phyloP scores from a whole-genome alignment of 2,113 vertebrate genomes.

The Corydoras sp. region DNA sequence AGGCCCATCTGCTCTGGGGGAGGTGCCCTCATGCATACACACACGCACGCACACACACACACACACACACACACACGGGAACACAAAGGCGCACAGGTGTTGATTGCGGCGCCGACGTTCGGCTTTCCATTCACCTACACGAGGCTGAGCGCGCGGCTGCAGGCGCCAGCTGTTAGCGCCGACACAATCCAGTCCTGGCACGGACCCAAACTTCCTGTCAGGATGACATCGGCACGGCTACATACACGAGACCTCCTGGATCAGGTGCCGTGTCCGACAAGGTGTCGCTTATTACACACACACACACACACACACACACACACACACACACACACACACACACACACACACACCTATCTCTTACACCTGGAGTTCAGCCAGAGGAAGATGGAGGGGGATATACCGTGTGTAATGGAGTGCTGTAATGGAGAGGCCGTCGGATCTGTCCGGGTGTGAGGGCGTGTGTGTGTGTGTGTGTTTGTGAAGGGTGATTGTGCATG shows the following conservation, averaged over 20 bases:
- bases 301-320: slow-evolving; percentile 26
- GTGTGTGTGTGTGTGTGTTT: slow-evolving; percentile 32
- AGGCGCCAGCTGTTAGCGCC: slow-evolving; percentile 59
- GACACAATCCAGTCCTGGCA: slow-evolving; percentile 32
- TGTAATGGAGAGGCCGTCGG: slow-evolving; percentile 15
- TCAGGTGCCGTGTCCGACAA: slow-evolving; percentile 37
- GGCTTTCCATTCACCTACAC: slow-evolving; percentile 53
- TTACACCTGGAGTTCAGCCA: slow-evolving; percentile 29
- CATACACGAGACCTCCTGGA: slow-evolving; percentile 35
- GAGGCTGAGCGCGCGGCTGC: slow-evolving; percentile 55
- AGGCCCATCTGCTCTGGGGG: slow-evolving; percentile 65
- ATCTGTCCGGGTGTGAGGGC: slow-evolving; percentile 3
- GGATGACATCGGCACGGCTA: slow-evolving; percentile 3
- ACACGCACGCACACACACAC: slow-evolving; percentile 4
- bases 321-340: slow-evolving; percentile 26
- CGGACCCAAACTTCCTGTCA: slow-evolving; percentile 31
- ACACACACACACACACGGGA: slow-evolving; percentile 8
- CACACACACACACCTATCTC: slow-evolving; percentile 22
- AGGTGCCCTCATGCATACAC: slow-evolving; percentile 22
- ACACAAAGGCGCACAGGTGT: slow-evolving; percentile 58
- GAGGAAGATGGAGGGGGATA: slow-evolving; percentile 25
- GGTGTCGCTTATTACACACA: slow-evolving; percentile 22
- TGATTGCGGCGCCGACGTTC: slow-evolving; percentile 52
- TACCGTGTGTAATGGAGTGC: slow-evolving; percentile 10
- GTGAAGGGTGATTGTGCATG: slow-evolving; percentile 61